A percentile compares a stretch with the other conserved stretches of the same genome.
Conservation (phyloP, 2,113 vertebrate species). For the Gulo gulo region DNA sequence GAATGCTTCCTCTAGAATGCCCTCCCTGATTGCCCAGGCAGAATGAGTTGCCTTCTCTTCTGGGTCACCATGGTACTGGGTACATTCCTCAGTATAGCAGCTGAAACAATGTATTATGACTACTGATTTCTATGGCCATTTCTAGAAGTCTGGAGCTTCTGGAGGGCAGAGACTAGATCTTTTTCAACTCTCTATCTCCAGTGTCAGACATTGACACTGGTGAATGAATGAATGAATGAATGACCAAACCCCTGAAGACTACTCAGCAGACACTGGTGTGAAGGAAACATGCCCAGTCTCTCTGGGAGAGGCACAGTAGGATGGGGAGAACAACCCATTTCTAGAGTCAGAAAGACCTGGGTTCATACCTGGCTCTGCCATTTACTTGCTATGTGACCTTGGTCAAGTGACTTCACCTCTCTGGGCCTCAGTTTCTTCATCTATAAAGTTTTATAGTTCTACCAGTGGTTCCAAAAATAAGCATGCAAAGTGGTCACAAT, state of each 20-base stretch:
- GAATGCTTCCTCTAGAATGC: neutral
- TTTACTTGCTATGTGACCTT: neutral
- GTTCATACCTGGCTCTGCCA: neutral
- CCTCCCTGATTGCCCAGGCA: neutral
- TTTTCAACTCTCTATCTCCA: neutral
- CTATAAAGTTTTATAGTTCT: neutral
- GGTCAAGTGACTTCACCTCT: neutral
- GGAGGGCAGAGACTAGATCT: neutral
- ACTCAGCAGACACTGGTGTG: neutral
- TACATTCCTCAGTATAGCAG: neutral
- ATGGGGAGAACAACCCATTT: neutral
- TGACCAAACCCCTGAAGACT: neutral
- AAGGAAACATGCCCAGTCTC: neutral
- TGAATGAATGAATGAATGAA: neutral
- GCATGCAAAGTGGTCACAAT: neutral
- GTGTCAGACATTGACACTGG: neutral
- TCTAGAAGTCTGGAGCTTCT: neutral
- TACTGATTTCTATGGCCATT: neutral
- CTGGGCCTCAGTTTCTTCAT: neutral
- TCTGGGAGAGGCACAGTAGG: neutral
- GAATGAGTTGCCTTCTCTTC: neutral
- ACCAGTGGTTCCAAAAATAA: neutral
- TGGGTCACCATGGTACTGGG: neutral
- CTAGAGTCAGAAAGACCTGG: neutral
- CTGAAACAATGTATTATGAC: neutral